These are phyloP conservation scores for Ormyrus rosae DNA, from an alignment of 2,888 invertebrate genomes.

Conservation along the genomic window DNA sequence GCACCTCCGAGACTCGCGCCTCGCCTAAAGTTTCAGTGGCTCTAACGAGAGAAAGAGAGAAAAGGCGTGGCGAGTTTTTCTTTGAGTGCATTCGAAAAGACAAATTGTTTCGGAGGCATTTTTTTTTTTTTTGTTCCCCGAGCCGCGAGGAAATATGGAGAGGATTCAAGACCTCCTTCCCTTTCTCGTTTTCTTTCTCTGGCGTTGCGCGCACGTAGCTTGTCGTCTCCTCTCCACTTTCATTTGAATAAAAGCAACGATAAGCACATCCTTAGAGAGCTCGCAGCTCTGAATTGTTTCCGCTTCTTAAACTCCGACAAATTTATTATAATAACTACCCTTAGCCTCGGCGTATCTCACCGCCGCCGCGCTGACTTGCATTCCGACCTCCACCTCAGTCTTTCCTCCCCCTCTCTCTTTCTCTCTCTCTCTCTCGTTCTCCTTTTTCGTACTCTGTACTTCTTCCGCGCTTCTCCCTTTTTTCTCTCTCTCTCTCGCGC, in stretches of 20 bases:
- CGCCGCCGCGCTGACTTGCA: conserved; percentile 44
- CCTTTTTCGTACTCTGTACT: conserved; percentile 50
- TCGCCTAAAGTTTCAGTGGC: background rate
- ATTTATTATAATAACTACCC: conserved; percentile 76
- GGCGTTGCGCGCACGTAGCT: conserved; percentile 59
- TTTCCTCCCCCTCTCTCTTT: conserved; percentile 33
- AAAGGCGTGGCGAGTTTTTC: background rate
- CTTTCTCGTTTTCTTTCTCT: background rate
- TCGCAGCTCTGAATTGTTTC: conserved; percentile 74
- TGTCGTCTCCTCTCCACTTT: conserved; percentile 68
- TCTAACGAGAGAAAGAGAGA: background rate
- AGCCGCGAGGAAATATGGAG: conserved; percentile 37
- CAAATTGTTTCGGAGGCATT: conserved; percentile 53
- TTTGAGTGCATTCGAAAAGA: conserved; percentile 36
- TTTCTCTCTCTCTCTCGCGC: conserved; percentile 15
- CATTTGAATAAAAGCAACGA: conserved; percentile 75
- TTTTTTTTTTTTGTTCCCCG: conserved; percentile 10
- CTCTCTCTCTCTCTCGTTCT: conserved; percentile 49
- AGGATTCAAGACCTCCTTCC: conserved; percentile 19
- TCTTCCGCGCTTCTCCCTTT: background rate
- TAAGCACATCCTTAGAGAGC: conserved; percentile 74
- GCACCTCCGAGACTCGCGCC: conserved; percentile 43
- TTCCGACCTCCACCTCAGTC: conserved; percentile 37
- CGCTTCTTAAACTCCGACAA: conserved; percentile 75
- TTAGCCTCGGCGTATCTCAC: conserved; percentile 64